These are phyloP conservation scores for Protobothrops mucrosquamatus DNA, from an alignment of 2,113 vertebrate species.

Conservation along the genomic window DNA sequence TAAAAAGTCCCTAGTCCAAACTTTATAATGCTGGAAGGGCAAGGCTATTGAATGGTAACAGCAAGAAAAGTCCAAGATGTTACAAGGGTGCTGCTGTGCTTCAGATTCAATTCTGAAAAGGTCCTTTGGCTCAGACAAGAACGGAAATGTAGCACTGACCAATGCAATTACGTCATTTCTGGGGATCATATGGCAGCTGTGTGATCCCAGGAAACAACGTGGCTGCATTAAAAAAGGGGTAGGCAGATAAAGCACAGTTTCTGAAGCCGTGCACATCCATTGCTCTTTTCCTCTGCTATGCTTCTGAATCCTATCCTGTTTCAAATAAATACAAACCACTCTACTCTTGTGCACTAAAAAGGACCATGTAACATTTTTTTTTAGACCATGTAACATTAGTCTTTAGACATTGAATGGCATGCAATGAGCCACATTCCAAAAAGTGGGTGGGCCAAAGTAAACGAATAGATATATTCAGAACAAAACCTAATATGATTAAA, in stretches of 20 bases:
- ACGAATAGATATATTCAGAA: neutral
- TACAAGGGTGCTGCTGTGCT: neutral
- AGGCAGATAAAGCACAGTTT: neutral
- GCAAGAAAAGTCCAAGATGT: neutral
- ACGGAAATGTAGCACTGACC: neutral
- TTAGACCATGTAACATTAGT: neutral
- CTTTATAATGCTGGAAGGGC: neutral
- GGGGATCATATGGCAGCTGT: neutral
- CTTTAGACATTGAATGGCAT: neutral
- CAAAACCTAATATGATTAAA: neutral
- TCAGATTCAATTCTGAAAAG: neutral
- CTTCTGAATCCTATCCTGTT: neutral
- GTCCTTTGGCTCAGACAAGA: neutral
- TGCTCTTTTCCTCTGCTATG: neutral
- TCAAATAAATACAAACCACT: neutral
- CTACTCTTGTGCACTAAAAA: neutral
- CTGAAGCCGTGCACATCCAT: neutral
- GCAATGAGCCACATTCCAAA: neutral
- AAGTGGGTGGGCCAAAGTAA: neutral
- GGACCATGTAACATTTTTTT: neutral
- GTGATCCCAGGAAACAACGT: neutral
- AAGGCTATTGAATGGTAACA: neutral
- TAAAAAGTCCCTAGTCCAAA: neutral
- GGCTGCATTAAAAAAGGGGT: neutral
- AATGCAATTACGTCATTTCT: neutral